Base-by-base conservation (phyloP, 2,888 invertebrate species). In the Cheilosia impressa region DNA sequence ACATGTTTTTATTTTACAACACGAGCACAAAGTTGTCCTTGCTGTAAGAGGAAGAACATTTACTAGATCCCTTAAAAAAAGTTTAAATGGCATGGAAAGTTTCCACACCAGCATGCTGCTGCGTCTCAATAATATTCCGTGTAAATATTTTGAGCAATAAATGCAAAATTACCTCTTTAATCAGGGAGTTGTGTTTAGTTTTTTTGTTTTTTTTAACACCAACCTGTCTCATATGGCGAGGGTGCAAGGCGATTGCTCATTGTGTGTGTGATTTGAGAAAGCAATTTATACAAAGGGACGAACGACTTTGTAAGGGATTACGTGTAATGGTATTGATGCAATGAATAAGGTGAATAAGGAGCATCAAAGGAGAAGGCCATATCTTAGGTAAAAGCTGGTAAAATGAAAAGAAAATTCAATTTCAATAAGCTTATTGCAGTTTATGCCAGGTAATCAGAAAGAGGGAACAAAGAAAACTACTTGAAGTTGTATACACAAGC, bases 361-460 rank as follows among this genome's bases (percentile, higher is more conserved):
- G 63, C 55, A 63, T 45, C 55, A 45, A 63, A 63, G 63, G 5
- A 65, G 75, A 65, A 57, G 55, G 47, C 31, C 15, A 38, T 38
- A 38, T 50, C 52, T 58, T 47, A n/a, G n/a, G 17, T 7, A 34
- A 45, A 34, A 13, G 27, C 13, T 19, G 19, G 15, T n/a, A 3
- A 19, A 52, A 27, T 4, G 22, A 53, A 22, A n/a, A 55, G 38
- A 63, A 34, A 63, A 31, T 43, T 38, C 10, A 43, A 55, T 65
- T 53, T 57, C 47, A 65, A 71, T 71, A 43, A 81, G 81, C 76
- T 82, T 82, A 82, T 60, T 82, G 81, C 76, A 53, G 15, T 71
- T 71, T 34, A 55, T 45, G 65, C 41, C 24, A 71, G 69, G 81
- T 76, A 76, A 76, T 69, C 58, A 53, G 22, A 75, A 75, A 24